phyloP scores from a whole-genome alignment of 2,113 vertebrate genomes.

The Orthonyx spaldingii region DNA sequence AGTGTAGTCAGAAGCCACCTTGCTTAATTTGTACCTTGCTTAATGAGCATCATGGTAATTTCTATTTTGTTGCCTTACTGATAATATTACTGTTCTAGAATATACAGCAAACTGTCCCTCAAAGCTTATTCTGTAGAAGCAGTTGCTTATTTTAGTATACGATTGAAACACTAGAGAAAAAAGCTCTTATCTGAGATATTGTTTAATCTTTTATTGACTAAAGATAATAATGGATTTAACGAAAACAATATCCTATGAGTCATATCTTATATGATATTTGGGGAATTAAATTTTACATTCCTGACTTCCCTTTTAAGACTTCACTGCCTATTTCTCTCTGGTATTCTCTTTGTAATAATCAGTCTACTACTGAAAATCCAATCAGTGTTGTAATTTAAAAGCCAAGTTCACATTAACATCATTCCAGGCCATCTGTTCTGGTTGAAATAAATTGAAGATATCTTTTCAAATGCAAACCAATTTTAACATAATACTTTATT shows the following conservation, averaged over 20 bases:
- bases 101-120: background rate
- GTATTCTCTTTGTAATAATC: background rate
- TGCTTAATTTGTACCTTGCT: background rate
- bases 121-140: background rate
- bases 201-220: background rate
- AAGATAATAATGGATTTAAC: background rate
- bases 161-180: background rate
- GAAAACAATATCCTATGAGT: background rate
- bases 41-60: background rate
- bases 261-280: background rate
- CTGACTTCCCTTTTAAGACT: background rate
- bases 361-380: background rate
- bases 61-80: background rate
- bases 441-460: conserved; percentile 19
- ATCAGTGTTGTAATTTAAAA: conserved; percentile 5
- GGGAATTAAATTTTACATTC: background rate
- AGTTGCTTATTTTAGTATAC: background rate
- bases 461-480: conserved; percentile 9
- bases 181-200: background rate
- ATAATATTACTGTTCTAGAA: background rate
- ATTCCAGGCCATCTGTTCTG: conserved; percentile 30
- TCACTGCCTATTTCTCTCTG: background rate
- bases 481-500: background rate
- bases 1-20: background rate
- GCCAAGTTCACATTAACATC: background rate